Evolutionary conservation across 2,888 invertebrate species (phyloP).

Genomic region (Strigamia transsilvanica): DNA sequence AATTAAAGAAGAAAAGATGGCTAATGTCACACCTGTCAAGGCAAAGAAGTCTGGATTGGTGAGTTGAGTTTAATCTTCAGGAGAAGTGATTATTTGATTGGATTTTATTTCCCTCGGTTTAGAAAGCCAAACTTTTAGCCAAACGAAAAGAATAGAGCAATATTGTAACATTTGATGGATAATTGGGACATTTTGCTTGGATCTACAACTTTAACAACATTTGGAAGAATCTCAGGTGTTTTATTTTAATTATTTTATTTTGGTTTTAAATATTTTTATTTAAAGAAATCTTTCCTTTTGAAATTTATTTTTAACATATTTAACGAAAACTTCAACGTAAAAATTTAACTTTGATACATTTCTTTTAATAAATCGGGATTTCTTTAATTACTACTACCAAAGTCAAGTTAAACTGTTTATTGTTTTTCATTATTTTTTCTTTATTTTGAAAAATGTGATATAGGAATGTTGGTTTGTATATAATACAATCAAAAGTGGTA

Average conservation of each 20-base stretch:
- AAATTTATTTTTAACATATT: no score
- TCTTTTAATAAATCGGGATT: neutral
- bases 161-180: no score
- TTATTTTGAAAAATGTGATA: slow-evolving; percentile 4
- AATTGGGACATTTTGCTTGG: neutral
- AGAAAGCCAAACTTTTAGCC: slow-evolving; percentile 45
- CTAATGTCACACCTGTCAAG: slow-evolving; percentile 54
- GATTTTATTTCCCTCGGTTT: neutral
- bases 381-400: neutral
- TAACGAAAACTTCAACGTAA: no score
- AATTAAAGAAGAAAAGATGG: slow-evolving; percentile 58
- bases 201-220: neutral
- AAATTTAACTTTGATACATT: no score
- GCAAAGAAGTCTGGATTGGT: slow-evolving; percentile 51
- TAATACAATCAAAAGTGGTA: neutral
- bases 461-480: slow-evolving; percentile 4
- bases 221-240: neutral
- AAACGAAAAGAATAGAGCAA: slow-evolving; percentile 4
- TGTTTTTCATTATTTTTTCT: neutral
- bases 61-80: neutral
- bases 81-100: neutral
- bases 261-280: neutral
- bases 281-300: neutral
- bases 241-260: neutral
- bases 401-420: neutral